Conservation (phyloP, 2,113 vertebrate genomes). For the Lepus europaeus region DNA sequence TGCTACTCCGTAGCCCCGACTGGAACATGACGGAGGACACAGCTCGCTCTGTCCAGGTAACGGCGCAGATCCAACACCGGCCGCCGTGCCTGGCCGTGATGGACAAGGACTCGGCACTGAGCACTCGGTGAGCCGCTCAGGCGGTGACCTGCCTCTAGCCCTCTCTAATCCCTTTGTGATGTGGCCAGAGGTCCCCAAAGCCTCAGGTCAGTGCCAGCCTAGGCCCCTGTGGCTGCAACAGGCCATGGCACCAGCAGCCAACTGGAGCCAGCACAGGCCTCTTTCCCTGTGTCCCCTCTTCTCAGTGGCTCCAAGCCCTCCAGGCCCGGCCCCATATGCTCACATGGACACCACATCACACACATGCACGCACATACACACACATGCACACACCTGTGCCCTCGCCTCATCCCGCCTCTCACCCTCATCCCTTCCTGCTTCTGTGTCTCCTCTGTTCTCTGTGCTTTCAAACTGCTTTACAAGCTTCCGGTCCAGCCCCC, state of each 20-base stretch:
- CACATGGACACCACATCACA: background rate
- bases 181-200: background rate
- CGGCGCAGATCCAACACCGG: no score
- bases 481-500: fast-evolving
- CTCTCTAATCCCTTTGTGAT: background rate
- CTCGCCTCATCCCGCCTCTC: background rate
- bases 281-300: no score
- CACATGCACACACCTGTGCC: background rate
- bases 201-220: background rate
- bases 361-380: no score
- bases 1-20: no score
- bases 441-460: background rate
- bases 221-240: background rate
- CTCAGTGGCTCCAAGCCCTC: no score
- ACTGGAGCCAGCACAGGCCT: no score
- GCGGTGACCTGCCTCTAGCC: background rate
- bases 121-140: no score
- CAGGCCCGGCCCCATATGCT: background rate
- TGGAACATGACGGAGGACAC: no score
- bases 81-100: no score
- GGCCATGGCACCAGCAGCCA: no score
- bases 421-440: background rate
- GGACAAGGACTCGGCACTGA: no score
- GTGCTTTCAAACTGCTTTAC: background rate
- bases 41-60: no score